A percentile compares a stretch with the other conserved stretches of the same genome.
phyloP scores from a whole-genome alignment of 2,113 vertebrate genomes.

The Dendropsophus ebraccatus region DNA sequence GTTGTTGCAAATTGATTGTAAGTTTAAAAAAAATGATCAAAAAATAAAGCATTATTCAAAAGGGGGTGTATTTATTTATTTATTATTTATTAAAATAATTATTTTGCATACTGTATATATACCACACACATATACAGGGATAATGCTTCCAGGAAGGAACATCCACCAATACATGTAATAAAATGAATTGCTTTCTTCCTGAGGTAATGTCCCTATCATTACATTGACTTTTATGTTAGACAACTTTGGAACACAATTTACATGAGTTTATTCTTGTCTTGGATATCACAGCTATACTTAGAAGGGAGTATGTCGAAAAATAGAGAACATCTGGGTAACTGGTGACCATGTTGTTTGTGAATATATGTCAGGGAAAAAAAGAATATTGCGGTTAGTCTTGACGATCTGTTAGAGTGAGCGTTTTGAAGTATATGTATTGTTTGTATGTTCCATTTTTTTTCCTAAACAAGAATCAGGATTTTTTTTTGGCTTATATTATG shows the following conservation, averaged over 20 bases:
- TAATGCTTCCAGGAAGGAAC: slow-evolving; percentile 30
- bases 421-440: background rate
- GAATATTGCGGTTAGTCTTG: slow-evolving; percentile 3
- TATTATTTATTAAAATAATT: too few species aligned
- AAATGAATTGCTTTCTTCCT: slow-evolving; percentile 72
- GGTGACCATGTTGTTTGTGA: slow-evolving; percentile 62
- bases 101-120: background rate
- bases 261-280: slow-evolving; percentile 63
- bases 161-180: slow-evolving; percentile 71
- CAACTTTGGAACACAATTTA: slow-evolving; percentile 77
- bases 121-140: background rate
- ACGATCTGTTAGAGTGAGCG: background rate
- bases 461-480: too few species aligned
- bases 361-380: background rate
- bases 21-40: too few species aligned
- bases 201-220: slow-evolving; percentile 76
- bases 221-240: slow-evolving; percentile 65
- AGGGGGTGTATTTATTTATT: too few species aligned
- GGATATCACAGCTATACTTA: slow-evolving; percentile 66
- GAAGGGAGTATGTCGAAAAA: slow-evolving; percentile 64
- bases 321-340: slow-evolving; percentile 60
- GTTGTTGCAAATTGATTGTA: too few species aligned
- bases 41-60: too few species aligned
- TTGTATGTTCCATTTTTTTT: background rate
- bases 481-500: too few species aligned